Base-by-base conservation (phyloP, 2,888 invertebrate species). In the Lutraria lutraria region DNA sequence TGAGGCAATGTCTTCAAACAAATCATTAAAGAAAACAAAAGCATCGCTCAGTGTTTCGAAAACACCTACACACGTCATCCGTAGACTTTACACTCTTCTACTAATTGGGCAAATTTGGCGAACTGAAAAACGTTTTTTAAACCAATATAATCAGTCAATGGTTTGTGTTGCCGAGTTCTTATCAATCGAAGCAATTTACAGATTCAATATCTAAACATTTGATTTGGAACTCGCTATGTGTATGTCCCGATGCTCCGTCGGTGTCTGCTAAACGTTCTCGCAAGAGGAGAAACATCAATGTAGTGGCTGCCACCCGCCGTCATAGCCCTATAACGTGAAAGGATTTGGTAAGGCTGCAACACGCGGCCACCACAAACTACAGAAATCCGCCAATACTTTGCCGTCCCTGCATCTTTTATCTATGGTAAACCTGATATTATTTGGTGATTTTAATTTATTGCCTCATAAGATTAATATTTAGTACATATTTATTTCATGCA, bases 401-500 rank as follows among this genome's bases (percentile, higher is more conserved):
- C 8, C 12, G 63, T 68, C 63, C 25, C 63, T 25, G 2, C 43
- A 25, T 25, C n/a, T 25, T 63, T 68, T n/a, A 68, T 21, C 25
- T 68, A 3, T 25, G 25, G 63, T 12, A 25, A 25, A 25, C 12
- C 25, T 29, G 15, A 76, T 76, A 31, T 76, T 34, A 8, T 31
- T 76, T 76, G 34, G 31, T 31, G 19, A 16, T 31, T 34, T 76
- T 76, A 19, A 76, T 76, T 76, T 31, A 76, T 76, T 76, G 29
- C 31, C 31, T 76, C 76, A 31, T 15, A 76, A 34, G 76, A 19
- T 76, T 76, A n/a, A 68, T 25, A 25, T 68, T 68, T 25, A 68
- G 63, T n/a, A n/a, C n/a, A 68, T 68, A 68, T 68, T 68, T 68
- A 68, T 25, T 68, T 68, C 25, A 68, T 68, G 63, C 25, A 4